Conservation (phyloP, 2,888 invertebrate genomes). For the Erebia ligea region DNA sequence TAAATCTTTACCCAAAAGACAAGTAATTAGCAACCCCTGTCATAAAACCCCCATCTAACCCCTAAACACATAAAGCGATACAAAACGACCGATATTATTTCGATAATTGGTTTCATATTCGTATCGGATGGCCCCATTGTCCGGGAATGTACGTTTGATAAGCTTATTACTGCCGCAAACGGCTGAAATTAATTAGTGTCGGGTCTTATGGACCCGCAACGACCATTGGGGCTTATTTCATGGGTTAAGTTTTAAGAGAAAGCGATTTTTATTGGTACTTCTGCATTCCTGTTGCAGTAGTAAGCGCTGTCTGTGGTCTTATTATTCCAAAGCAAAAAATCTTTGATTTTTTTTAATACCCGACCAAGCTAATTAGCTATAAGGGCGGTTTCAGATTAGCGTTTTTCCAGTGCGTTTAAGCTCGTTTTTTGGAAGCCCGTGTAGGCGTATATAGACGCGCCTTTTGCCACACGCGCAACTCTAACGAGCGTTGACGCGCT, state of each 20-base stretch:
- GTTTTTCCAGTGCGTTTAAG: too few species aligned
- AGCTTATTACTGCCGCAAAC: conserved; percentile 73
- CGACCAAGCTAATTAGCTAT: too few species aligned
- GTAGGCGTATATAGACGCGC: too few species aligned
- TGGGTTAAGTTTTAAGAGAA: conserved; percentile 17
- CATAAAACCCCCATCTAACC: conserved; percentile 25
- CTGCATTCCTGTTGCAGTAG: neutral
- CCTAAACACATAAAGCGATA: conserved; percentile 27
- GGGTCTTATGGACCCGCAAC: conserved; percentile 59
- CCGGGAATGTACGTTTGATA: conserved; percentile 73
- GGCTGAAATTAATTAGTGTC: conserved; percentile 75
- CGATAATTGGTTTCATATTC: conserved; percentile 58
- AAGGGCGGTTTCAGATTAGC: too few species aligned
- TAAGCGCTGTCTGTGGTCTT: neutral
- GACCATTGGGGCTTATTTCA: conserved; percentile 37
- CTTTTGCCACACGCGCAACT: too few species aligned
- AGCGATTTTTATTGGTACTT: neutral
- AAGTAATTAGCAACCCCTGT: conserved; percentile 30
- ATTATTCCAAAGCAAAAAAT: too few species aligned
- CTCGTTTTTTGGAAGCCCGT: too few species aligned
- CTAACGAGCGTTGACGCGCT: too few species aligned
- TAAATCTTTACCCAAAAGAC: conserved; percentile 21
- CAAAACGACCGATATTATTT: conserved; percentile 48
- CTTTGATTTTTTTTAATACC: too few species aligned
- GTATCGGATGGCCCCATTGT: conserved; percentile 51